Conservation (phyloP, 2,888 invertebrate species). For the Gryllus longicercus region DNA sequence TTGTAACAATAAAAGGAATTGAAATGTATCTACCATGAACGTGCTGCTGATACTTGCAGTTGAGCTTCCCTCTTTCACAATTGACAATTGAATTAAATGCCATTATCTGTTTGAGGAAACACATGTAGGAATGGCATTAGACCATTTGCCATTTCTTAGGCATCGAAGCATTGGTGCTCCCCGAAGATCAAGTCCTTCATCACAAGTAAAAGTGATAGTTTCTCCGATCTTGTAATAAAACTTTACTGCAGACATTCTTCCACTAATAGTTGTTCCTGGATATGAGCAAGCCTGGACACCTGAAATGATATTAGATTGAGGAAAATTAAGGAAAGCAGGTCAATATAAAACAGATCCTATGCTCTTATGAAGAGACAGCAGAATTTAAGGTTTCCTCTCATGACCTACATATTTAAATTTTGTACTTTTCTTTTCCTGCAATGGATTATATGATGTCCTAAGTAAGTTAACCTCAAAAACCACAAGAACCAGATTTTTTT, state of each 20-base stretch:
- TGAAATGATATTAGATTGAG: slow-evolving; percentile 41
- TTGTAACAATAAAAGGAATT: slow-evolving; percentile 1
- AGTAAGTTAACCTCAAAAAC: no score
- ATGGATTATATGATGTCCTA: background rate
- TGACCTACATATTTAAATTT: no score
- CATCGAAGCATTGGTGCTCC: slow-evolving; percentile 78
- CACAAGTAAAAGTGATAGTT: slow-evolving; percentile 79
- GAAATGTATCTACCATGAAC: background rate
- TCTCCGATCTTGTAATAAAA: slow-evolving; percentile 86
- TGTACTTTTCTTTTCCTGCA: no score
- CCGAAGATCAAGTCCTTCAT: slow-evolving; percentile 67
- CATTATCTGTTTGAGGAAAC: slow-evolving; percentile 35
- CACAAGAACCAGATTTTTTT: no score
- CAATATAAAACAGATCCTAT: no score
- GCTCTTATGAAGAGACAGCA: no score
- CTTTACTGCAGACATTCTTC: slow-evolving; percentile 80
- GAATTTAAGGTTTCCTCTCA: no score
- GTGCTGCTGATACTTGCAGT: background rate
- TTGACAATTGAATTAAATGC: background rate
- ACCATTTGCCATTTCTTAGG: slow-evolving; percentile 80
- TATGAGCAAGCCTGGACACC: slow-evolving; percentile 81
- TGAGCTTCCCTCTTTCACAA: background rate
- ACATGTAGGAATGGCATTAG: slow-evolving; percentile 78
- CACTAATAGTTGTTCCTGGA: slow-evolving; percentile 81
- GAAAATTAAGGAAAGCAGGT: background rate